Evolutionary conservation across 2,113 vertebrate genomes (phyloP).

Genomic region (Oreotrochilus melanogaster): DNA sequence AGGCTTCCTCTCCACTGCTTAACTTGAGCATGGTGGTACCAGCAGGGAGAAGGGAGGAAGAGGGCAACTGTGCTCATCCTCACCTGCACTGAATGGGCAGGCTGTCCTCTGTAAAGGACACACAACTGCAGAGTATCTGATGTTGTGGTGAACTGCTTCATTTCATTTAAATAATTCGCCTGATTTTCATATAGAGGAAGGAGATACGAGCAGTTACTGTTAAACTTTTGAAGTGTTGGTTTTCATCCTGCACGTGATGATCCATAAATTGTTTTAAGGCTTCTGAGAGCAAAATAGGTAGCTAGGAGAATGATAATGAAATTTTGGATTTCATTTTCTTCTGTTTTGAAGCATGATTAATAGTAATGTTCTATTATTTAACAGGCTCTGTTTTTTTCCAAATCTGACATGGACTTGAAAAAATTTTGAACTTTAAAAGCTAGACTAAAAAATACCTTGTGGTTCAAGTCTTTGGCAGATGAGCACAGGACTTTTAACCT

Average conservation of each 20-base stretch:
- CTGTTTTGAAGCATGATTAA: constrained; percentile 54
- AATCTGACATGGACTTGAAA: constrained; percentile 64
- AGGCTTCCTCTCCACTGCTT: not conserved
- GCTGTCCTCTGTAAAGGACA: not conserved
- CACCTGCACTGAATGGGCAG: not conserved
- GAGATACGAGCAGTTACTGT: not conserved
- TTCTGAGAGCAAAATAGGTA: constrained; percentile 7
- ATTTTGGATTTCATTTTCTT: constrained; percentile 7
- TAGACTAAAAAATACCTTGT: constrained; percentile 68
- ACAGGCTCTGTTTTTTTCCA: constrained; percentile 53
- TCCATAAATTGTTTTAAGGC: not conserved
- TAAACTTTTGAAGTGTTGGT: not conserved
- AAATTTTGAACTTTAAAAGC: constrained; percentile 67
- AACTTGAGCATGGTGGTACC: not conserved
- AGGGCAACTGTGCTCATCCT: not conserved
- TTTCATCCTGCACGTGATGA: not conserved
- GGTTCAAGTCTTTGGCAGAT: constrained; percentile 65
- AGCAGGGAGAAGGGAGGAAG: not conserved
- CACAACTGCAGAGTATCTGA: not conserved
- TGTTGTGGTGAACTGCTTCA: not conserved
- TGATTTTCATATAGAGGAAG: not conserved
- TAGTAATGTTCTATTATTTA: constrained; percentile 42
- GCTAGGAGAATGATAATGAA: constrained; percentile 7
- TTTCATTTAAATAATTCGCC: not conserved
- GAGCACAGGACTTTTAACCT: constrained; percentile 56